Evolutionary conservation across 2,888 invertebrate genomes (phyloP), one percentile per base, ranked within the genome.

Genomic region (Cistogaster globosa): DNA sequence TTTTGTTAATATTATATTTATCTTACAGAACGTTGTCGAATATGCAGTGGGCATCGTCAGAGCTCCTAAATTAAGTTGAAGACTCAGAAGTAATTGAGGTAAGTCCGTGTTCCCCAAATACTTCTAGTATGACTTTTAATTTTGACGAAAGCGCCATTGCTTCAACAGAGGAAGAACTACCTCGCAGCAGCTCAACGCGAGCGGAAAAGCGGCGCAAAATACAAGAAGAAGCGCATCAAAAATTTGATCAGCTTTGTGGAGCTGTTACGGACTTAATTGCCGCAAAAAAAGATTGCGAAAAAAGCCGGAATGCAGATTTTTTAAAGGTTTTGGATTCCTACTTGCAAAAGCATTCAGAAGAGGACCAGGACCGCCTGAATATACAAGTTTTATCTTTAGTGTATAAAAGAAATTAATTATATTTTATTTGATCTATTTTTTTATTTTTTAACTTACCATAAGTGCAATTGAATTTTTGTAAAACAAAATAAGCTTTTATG

Each of bases 301-400:
- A 38, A 22, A 53, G 12, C 8, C 38, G 38, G 12, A 38, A 57
- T 45, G 55, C 9, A 18, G 69, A 69, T 26, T 69, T 57, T 69
- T 57, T 57, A 8, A 69, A 45, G 6, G 38, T 38, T 11, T 12
- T 38, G 38, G 38, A 38, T 12, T 38, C 38, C 8, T 38, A 38
- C 12, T 38, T 38, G 38, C 38, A 1, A 2, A 38, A 38, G 12
- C 38, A 38, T 38, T 38, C 38, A 6, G 38, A 38, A 7, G 38
- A 38, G 8, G 38, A 38, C 1, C 38, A 38, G 38, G 9, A 38
- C 38, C 38, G 12, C 6, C 12, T 38, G 12, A 38, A 38, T 4
- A 38, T 38, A 8, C 4, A 38, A 38, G 6, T 38, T 38, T 12
- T 38, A 38, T 11, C 2, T 38, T 38, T 38, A 38, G 38, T 6